phyloP scores from a whole-genome alignment of 1,140 invertebrate species.

The Cydia splendana region DNA sequence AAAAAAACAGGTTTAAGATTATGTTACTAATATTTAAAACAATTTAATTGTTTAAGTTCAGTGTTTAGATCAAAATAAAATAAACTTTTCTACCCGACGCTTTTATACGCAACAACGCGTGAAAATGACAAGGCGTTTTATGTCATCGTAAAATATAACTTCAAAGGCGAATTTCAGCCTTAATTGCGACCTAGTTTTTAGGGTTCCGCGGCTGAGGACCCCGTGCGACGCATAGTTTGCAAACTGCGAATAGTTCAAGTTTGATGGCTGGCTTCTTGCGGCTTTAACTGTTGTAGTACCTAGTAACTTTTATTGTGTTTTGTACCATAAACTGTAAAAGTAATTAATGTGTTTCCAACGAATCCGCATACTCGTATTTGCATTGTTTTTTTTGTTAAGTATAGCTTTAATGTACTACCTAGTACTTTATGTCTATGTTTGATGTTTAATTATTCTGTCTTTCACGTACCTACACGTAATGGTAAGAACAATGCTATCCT shows the following conservation, averaged over 20 bases:
- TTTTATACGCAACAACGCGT: conserved; percentile 18
- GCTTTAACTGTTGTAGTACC: neutral
- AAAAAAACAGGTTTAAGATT: neutral
- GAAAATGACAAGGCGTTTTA: conserved; percentile 34
- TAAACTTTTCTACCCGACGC: conserved; percentile 1
- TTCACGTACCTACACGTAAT: too few relatives aligned
- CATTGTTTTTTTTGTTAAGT: too few relatives aligned
- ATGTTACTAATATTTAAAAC: neutral
- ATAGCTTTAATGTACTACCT: too few relatives aligned
- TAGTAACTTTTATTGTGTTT: conserved; percentile 1
- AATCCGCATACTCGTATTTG: neutral
- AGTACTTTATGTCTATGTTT: too few relatives aligned
- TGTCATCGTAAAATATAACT: conserved; percentile 32
- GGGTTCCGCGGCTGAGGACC: neutral
- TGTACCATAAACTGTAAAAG: neutral
- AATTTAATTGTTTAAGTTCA: neutral
- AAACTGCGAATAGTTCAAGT: conserved; percentile 26
- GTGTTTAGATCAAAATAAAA: neutral
- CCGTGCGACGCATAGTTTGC: conserved; percentile 27
- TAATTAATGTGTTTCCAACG: neutral
- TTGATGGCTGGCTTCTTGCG: conserved; percentile 8
- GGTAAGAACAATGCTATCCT: too few relatives aligned
- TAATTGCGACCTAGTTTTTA: conserved; percentile 33
- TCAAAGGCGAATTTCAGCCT: conserved; percentile 28
- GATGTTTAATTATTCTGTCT: too few relatives aligned